Conservation (phyloP, 2,113 vertebrate species). For the Microcebus lehilahytsara region DNA sequence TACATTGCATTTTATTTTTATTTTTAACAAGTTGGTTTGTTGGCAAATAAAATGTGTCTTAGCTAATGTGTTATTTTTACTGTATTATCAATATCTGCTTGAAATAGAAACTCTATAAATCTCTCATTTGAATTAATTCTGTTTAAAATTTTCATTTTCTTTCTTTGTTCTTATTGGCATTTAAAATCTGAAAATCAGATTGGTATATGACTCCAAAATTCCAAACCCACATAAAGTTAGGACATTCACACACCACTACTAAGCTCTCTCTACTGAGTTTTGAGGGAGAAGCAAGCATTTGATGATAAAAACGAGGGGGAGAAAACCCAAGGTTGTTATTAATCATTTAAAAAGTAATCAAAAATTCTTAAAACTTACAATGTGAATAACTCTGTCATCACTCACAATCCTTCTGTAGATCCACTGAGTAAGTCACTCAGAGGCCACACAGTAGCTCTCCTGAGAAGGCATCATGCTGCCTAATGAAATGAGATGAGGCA, state of each 20-base stretch:
- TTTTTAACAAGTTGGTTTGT: background rate
- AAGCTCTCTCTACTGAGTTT: background rate
- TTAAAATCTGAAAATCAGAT: constrained; percentile 15
- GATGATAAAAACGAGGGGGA: background rate
- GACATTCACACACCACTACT: background rate
- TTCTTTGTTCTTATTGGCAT: background rate
- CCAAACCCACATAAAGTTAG: background rate
- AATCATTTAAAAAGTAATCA: background rate
- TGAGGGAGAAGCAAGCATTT: background rate
- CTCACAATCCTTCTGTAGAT: background rate
- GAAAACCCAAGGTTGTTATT: background rate
- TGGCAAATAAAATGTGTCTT: background rate
- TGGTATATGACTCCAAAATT: background rate
- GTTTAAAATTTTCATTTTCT: background rate
- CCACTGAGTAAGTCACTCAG: background rate
- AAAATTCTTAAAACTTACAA: background rate
- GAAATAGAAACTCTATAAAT: background rate
- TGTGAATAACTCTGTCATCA: background rate
- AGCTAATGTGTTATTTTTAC: constrained; percentile 17
- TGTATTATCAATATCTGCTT: background rate
- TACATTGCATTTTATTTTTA: background rate
- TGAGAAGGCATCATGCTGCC: background rate
- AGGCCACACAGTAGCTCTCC: background rate
- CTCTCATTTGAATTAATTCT: background rate
- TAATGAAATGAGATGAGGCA: background rate